Base-by-base conservation (phyloP, 2,888 invertebrate species). In the Lycocerus yunnanus region DNA sequence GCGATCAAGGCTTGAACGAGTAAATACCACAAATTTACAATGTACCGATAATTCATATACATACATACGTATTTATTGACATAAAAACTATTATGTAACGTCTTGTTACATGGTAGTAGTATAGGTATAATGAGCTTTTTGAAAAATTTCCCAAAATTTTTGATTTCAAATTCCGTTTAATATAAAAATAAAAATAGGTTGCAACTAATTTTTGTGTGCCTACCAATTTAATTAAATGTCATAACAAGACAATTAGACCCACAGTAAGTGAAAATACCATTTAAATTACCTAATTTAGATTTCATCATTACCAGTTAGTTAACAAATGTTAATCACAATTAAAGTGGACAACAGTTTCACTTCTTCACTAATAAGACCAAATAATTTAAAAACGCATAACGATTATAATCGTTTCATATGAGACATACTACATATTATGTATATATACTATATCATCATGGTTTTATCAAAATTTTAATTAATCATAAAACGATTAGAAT, bases 221-320 rank as follows among this genome's bases (percentile, higher is more conserved):
- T n/a, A 43, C 6, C 43, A 43, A 43, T 11, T 15, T 20, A 66
- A 67, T 43, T 58, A 43, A 27, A 67, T 15, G 15, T 15, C 58
- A 43, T 67, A 15, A 15, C 24, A 69, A 59, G 58, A 21, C 15
- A 68, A 68, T 68, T 68, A 68, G 60, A 20, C 11, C n/a, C 5
- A 43, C 11, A 43, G 43, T 59, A 8, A 16, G 61, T 61, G 58
- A 70, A 67, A 58, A 21, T 43, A 70, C 11, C 43, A 65, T 15
- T 24, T 43, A 18, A 70, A 70, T 58, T 70, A 20, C 58, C 58
- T 58, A 70, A 70, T 70, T 70, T 58, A 14, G 65, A 66, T 70
- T 70, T 66, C 58, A 66, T 58, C 43, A 63, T 15, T 21, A 15
- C 16, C 18, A 43, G 43, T 43, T 43, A 3, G 43, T 43, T 43